Percentiles rank a stretch among this genome's conserved stretches.
Conservation (phyloP, 2,113 vertebrate species). For the Charina bottae region DNA sequence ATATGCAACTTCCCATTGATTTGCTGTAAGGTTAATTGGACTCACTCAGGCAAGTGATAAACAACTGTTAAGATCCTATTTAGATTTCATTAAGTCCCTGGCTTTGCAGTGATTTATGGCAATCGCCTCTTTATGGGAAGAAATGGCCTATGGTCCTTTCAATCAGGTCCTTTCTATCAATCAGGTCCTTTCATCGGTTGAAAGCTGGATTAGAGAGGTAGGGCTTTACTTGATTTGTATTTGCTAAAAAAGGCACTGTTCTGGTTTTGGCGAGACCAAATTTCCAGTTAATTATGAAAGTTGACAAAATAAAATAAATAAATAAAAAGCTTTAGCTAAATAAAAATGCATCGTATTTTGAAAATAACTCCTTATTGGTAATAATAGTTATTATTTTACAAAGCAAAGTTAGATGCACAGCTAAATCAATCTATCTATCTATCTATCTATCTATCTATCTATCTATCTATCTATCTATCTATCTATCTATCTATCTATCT, state of each 20-base stretch:
- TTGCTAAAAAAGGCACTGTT: background rate
- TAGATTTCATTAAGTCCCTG: background rate
- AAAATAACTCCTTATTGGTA: background rate
- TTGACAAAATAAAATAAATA: background rate
- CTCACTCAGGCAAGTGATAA: background rate
- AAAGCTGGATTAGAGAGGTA: background rate
- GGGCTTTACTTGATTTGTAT: background rate
- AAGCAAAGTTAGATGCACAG: background rate
- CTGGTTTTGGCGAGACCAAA: background rate
- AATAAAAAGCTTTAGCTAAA: background rate
- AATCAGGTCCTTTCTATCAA: background rate
- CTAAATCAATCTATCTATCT: no score
- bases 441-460: no score
- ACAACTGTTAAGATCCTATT: background rate
- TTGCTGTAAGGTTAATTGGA: conserved; percentile 72
- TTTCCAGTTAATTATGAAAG: background rate
- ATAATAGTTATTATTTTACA: background rate
- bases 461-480: no score
- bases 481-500: no score
- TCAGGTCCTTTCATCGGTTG: background rate
- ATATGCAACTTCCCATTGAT: conserved; percentile 91
- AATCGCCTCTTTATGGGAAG: background rate
- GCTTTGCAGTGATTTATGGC: background rate
- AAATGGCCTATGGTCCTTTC: background rate
- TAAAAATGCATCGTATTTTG: background rate